phyloP scores from a whole-genome alignment of 2,888 invertebrate genomes.

The Pollenia angustigena region DNA sequence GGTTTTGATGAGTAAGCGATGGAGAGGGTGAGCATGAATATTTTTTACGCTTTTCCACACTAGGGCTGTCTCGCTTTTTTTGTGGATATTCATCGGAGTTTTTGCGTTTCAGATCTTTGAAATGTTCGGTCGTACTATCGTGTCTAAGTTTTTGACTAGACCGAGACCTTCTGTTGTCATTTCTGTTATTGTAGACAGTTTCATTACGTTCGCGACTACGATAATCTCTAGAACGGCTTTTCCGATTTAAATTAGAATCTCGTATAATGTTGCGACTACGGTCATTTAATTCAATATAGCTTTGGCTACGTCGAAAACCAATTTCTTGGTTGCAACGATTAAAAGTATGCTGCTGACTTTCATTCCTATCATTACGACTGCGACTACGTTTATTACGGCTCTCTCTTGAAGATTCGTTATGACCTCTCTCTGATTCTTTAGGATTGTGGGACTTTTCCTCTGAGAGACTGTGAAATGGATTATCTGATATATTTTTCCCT shows the following conservation, averaged over 20 bases:
- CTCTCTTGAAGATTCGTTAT: constrained; percentile 76
- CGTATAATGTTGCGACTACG: constrained; percentile 17
- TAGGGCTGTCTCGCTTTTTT: constrained; percentile 47
- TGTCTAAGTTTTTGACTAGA: constrained; percentile 51
- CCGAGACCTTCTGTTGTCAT: constrained; percentile 41
- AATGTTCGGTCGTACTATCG: constrained; percentile 45
- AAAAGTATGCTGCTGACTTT: constrained; percentile 39
- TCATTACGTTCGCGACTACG: constrained; percentile 39
- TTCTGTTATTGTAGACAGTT: constrained; percentile 35
- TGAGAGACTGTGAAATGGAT: constrained; percentile 80
- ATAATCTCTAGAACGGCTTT: constrained; percentile 33
- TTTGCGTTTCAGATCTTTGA: constrained; percentile 68
- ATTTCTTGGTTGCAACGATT: constrained; percentile 41
- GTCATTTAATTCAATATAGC: constrained; percentile 49
- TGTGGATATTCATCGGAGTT: constrained; percentile 60
- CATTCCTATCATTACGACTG: constrained; percentile 48
- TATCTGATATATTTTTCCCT: constrained; percentile 73
- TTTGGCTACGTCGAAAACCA: constrained; percentile 42
- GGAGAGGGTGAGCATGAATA: constrained; percentile 63
- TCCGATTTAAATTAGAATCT: constrained; percentile 40
- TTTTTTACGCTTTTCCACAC: constrained; percentile 68
- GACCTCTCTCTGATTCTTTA: constrained; percentile 64
- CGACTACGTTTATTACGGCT: constrained; percentile 67
- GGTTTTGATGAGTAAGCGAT: constrained; percentile 55
- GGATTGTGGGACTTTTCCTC: constrained; percentile 76